These are phyloP conservation scores for Holacanthella duospinosa DNA, from an alignment of 2,888 invertebrate genomes.

Conservation along the genomic window DNA sequence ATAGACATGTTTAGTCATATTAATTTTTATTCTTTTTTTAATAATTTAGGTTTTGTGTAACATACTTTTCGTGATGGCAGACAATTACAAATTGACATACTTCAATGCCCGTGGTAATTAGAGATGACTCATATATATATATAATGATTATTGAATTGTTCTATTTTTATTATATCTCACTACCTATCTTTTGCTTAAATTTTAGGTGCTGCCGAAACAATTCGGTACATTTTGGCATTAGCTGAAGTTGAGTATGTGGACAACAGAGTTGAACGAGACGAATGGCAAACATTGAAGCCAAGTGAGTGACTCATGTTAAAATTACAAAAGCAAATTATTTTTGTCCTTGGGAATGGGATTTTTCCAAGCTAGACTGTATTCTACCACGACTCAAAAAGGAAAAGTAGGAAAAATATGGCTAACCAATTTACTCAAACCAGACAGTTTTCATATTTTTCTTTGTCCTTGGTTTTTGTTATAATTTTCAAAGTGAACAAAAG, in stretches of 20 bases:
- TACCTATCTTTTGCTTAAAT: background rate
- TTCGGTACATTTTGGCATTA: slow-evolving; percentile 6
- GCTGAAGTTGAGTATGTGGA: slow-evolving; percentile 6
- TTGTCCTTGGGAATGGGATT: too few relatives aligned
- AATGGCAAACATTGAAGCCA: background rate
- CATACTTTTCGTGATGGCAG: too few relatives aligned
- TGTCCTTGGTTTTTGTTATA: too few relatives aligned
- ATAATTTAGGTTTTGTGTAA: too few relatives aligned
- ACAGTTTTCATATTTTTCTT: too few relatives aligned
- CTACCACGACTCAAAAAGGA: too few relatives aligned
- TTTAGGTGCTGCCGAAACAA: background rate
- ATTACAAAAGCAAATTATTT: background rate
- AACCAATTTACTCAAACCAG: too few relatives aligned
- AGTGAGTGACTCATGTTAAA: background rate
- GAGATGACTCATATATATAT: background rate
- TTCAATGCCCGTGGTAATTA: background rate
- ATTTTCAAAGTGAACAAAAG: too few relatives aligned
- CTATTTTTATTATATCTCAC: background rate
- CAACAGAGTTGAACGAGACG: background rate
- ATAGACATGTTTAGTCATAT: too few relatives aligned
- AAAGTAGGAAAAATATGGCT: too few relatives aligned
- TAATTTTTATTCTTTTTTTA: too few relatives aligned
- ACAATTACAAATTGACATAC: background rate
- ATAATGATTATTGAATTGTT: background rate
- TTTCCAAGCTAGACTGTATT: too few relatives aligned